Conservation (phyloP, 1,140 invertebrate species). For the Orchestia grillus region DNA sequence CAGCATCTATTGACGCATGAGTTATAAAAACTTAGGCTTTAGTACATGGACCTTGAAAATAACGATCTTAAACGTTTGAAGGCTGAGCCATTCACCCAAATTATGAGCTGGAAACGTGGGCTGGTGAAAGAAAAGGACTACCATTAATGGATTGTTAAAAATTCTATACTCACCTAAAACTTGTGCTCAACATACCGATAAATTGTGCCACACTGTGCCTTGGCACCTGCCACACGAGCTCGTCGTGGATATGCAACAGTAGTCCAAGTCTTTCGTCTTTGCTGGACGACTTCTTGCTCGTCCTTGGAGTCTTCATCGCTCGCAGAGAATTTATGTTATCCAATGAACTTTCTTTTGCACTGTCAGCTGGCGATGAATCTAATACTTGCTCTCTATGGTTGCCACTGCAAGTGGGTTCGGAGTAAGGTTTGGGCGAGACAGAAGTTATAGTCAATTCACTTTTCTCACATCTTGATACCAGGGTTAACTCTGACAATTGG, state of each 20-base stretch:
- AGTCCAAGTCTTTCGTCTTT: constrained; percentile 69
- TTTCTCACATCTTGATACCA: neutral
- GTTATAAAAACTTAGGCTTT: neutral
- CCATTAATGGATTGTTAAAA: neutral
- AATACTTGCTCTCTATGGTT: neutral
- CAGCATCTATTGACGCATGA: neutral
- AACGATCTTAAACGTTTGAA: neutral
- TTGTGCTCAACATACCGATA: constrained; percentile 57
- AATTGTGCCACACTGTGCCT: constrained; percentile 43
- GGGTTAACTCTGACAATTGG: neutral
- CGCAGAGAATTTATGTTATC: neutral
- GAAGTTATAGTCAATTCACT: neutral
- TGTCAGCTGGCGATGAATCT: neutral
- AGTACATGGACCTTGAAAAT: neutral
- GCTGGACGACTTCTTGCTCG: constrained; percentile 54
- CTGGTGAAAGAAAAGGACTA: neutral
- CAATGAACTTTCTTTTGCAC: neutral
- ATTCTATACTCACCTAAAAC: neutral
- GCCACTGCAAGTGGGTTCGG: neutral
- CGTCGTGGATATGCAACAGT: constrained; percentile 77
- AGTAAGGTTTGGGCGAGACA: neutral
- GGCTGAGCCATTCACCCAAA: neutral
- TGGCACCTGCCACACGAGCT: constrained; percentile 75
- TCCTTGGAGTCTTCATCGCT: neutral
- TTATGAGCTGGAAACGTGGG: neutral